Evolutionary conservation across 2,888 invertebrate genomes (phyloP), one percentile per base, ranked within the genome.

Genomic region (Melieria picta): DNA sequence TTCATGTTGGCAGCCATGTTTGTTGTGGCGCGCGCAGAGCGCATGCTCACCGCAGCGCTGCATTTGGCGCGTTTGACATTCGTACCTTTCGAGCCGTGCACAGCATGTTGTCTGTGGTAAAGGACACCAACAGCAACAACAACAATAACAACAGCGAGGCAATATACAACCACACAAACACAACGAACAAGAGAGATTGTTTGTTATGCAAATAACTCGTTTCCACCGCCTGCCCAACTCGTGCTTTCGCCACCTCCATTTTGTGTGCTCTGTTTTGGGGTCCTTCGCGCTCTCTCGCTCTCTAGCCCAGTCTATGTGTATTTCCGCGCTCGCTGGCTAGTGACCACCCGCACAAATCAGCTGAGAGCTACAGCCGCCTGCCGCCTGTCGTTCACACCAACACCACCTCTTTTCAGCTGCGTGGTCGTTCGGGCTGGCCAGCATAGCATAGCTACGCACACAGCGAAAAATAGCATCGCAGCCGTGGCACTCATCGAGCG

Each of bases 11-110:
- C 76, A 77, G 77, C 78, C 78, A 78, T 78, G 74, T 77, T 77
- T 71, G 68, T 58, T 58, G 76, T 76, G 70, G 73, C 52, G 69
- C 50, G 52, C 66, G 13, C 5, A 65, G n/a, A 63, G 82, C 82
- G 82, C 82, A 81, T 82, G 81, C 82, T 80, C 82, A 81, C 79
- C 81, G 77, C 9, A n/a, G 52, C 55, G 10, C 30, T 30, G 30
- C 30, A 30, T 30, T 30, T 30, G 30, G 30, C 30, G 30, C 45
- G 56, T 45, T n/a, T 69, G 57, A 16, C 4, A 43, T 10, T 57
- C 46, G 5, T 16, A 7, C 62, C 46, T 61, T 61, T 70, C 58
- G 45, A 48, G 52, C 47, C 47, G 42, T 60, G 56, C 72, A 69
- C 43, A 69, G 50, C 68, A 70, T 78, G 75, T 78, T 78, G 78